Evolutionary conservation across 2,888 invertebrate genomes (phyloP).

Genomic region (Temnothorax unifasciatus): DNA sequence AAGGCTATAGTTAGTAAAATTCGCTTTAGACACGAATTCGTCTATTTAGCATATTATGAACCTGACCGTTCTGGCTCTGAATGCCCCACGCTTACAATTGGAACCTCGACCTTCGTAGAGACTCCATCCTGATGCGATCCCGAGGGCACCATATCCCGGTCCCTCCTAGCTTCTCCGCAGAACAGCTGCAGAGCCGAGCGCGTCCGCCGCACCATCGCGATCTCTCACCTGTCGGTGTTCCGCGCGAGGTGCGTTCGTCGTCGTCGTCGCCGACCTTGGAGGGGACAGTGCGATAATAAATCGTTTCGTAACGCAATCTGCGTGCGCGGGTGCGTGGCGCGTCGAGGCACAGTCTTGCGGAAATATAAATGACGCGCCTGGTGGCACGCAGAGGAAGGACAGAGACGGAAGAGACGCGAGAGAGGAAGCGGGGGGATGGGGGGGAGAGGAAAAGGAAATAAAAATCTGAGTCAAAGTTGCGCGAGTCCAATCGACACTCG

Average conservation of each 20-base stretch:
- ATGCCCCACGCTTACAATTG: not conserved
- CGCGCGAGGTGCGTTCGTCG: conserved; percentile 37
- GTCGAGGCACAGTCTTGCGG: conserved; percentile 66
- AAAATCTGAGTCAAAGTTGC: conserved; percentile 53
- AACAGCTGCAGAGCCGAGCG: conserved; percentile 16
- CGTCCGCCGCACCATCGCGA: conserved; percentile 16
- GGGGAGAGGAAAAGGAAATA: not conserved
- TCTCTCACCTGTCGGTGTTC: conserved; percentile 60
- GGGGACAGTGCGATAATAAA: conserved; percentile 76
- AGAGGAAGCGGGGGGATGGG: not conserved
- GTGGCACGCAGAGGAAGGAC: not conserved
- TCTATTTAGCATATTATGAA: not conserved
- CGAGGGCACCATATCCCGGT: no score
- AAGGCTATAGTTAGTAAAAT: not conserved
- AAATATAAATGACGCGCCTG: conserved; percentile 66
- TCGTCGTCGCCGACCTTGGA: conserved; percentile 69
- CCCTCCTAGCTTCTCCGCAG: not conserved
- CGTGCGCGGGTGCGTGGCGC: conserved; percentile 54
- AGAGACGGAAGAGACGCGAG: conserved; percentile 22
- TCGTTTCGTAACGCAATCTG: conserved; percentile 75
- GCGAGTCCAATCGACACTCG: conserved; percentile 65
- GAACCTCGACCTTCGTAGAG: not conserved
- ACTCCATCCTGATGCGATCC: not conserved
- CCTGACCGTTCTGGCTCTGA: not conserved
- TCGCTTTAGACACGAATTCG: not conserved